Conservation (phyloP, 2,888 invertebrate species). For the Leptura quadrifasciata region DNA sequence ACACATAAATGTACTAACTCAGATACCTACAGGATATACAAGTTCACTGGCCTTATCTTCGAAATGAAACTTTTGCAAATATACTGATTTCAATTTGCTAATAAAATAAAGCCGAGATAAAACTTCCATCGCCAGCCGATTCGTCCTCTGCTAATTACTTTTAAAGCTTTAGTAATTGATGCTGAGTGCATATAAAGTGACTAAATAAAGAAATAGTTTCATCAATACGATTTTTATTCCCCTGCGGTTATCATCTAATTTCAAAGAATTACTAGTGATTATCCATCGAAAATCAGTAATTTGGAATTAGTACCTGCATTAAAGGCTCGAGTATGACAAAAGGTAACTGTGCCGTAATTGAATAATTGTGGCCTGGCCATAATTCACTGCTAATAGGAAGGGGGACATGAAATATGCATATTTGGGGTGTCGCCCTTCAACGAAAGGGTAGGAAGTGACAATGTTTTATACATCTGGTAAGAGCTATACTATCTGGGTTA, state of each 20-base stretch:
- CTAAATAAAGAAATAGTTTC: neutral
- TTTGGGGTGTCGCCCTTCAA: constrained; percentile 66
- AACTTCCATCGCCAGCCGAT: too few species aligned
- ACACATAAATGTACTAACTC: too few species aligned
- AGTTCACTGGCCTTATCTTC: too few species aligned
- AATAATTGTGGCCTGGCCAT: constrained; percentile 70
- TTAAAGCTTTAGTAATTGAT: too few species aligned
- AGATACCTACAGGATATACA: too few species aligned
- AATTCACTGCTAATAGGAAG: constrained; percentile 68
- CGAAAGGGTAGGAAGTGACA: constrained; percentile 70
- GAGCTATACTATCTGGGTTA: constrained; percentile 44
- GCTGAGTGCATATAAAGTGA: neutral
- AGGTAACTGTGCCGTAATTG: constrained; percentile 62
- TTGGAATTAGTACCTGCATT: constrained; percentile 16
- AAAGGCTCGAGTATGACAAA: neutral
- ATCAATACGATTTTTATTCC: neutral
- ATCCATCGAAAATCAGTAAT: neutral
- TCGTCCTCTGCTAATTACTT: too few species aligned
- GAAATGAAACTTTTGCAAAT: too few species aligned
- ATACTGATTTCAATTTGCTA: too few species aligned
- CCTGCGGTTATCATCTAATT: neutral
- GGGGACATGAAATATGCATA: constrained; percentile 69
- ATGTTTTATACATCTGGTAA: constrained; percentile 71
- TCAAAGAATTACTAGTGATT: neutral
- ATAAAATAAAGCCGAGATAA: too few species aligned